Conservation (phyloP, 2,797 vertebrate genomes). For the Cirrhinus molitorella region DNA sequence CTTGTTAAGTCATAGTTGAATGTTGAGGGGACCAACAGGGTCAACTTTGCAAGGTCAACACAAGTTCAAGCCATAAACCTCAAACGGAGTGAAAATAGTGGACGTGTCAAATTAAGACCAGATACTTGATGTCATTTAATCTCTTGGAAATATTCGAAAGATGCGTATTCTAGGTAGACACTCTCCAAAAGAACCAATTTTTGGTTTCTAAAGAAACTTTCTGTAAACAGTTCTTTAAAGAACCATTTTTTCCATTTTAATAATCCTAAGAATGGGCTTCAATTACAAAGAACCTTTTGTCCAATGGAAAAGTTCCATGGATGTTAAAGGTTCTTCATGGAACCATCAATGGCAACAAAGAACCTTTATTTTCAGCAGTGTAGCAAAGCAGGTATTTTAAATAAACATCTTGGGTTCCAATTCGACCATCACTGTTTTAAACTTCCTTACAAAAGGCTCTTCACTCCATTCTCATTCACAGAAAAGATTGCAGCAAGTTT, state of each 20-base stretch:
- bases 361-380: background rate
- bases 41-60: conserved; percentile 44
- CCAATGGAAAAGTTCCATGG: too few relatives aligned
- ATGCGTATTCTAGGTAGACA: background rate
- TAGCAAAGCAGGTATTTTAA: background rate
- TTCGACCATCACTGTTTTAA: background rate
- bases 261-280: too few relatives aligned
- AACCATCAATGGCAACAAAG: background rate
- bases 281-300: too few relatives aligned
- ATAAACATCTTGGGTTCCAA: conserved; percentile 1
- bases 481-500: background rate
- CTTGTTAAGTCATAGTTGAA: conserved; percentile 26
- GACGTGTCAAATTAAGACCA: background rate
- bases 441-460: background rate
- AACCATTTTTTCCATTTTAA: too few relatives aligned
- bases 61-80: conserved; percentile 51
- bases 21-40: conserved; percentile 20
- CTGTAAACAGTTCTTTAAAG: background rate
- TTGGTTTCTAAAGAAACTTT: background rate
- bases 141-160: background rate
- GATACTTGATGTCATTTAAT: background rate
- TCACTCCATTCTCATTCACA: conserved; percentile 11
- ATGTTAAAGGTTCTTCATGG: background rate
- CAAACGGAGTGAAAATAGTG: conserved; percentile 16
- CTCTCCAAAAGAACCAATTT: background rate